Evolutionary conservation across 1,140 invertebrate species (phyloP).

Genomic region (Pantala flavescens): DNA sequence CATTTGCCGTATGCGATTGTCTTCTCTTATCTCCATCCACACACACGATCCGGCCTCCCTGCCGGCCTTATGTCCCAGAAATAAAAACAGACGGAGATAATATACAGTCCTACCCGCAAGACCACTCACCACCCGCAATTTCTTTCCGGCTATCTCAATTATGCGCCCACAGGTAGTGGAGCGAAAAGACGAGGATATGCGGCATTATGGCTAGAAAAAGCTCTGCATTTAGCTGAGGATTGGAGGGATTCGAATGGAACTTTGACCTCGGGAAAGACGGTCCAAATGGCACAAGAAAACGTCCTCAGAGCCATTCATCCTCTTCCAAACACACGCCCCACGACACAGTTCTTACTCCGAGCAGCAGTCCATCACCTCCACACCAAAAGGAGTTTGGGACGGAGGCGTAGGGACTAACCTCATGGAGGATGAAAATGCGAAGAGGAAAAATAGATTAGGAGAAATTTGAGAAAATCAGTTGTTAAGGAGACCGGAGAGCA

Average conservation of each 20-base stretch:
- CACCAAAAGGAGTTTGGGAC: background rate
- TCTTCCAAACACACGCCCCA: background rate
- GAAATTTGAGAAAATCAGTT: too few species aligned
- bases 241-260: background rate
- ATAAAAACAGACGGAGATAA: background rate
- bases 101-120: background rate
- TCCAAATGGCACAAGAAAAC: background rate
- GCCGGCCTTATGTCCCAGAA: background rate
- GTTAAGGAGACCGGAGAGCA: too few species aligned
- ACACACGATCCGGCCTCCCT: background rate
- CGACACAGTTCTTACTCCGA: slow-evolving; percentile 4
- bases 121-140: slow-evolving; percentile 5
- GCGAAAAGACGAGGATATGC: background rate
- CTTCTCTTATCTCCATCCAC: background rate
- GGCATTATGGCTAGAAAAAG: background rate
- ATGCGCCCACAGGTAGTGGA: background rate
- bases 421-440: background rate
- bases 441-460: background rate
- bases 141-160: background rate
- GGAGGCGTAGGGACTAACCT: background rate
- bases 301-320: background rate
- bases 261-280: background rate
- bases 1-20: slow-evolving; percentile 1
- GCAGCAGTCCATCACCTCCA: background rate
- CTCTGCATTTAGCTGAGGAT: background rate